Evolutionary conservation across 2,888 invertebrate genomes (phyloP), one percentile per base, ranked within the genome.

Genomic region (Augochlorella aurata): DNA sequence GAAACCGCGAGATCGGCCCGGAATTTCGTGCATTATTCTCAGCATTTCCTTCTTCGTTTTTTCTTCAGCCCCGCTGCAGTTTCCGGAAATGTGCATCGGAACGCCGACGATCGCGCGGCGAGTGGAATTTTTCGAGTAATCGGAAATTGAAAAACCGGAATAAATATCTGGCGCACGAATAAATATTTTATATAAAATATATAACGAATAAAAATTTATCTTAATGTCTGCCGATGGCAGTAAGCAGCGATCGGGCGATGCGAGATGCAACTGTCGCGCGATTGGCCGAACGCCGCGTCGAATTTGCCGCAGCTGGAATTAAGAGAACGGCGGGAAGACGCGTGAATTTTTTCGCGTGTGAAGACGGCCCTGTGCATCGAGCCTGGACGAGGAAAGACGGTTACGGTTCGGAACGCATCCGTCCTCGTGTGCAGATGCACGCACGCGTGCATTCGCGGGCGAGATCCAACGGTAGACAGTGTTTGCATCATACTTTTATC

Each of bases 381-480:
- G 70, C 24, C 29, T 52, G 73, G 45, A 71, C 68, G 74, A 84
- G 78, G 83, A 74, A 78, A 85, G 86, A 86, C 82, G 80, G 87
- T 88, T 88, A 81, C 87, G 87, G 83, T 86, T 88, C 85, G 88
- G 52, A 63, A 85, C 85, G 83, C 83, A 79, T 81, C 81, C 85
- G 79, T 87, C 85, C 86, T 87, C 81, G 80, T 81, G 77, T 70
- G 76, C 79, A 79, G 79, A 86, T 81, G 88, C 85, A 83, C 84
- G 84, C 84, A 79, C 77, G 85, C 83, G 83, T 85, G 83, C 79
- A 79, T 82, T 82, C 66, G 75, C 68, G 80, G 83, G 67, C 83
- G 80, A 79, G 80, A 83, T 83, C 68, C 79, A 84, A 84, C 84
- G 84, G 83, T 83, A 83, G 84, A 72, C 79, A 66, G 83, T 73